Evolutionary conservation across 2,888 invertebrate species (phyloP).

Genomic region (Mechanitis messenoides): DNA sequence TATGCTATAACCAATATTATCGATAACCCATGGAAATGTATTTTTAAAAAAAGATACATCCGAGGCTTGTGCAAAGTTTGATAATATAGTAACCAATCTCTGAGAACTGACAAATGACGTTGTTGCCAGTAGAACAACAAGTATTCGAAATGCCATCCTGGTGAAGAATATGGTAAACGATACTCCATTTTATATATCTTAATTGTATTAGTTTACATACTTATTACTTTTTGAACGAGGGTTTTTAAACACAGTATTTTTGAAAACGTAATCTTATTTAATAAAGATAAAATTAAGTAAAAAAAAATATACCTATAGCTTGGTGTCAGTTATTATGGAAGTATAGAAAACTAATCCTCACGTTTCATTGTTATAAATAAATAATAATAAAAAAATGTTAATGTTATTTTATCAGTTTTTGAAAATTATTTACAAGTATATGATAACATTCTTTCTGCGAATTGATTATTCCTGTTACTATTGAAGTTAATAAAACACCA

Average conservation of each 20-base stretch:
- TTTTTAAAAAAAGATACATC: conserved; percentile 35
- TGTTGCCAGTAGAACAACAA: conserved; percentile 7
- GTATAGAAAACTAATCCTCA: no score
- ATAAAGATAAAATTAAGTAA: neutral
- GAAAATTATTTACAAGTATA: no score
- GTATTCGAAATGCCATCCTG: conserved; percentile 1
- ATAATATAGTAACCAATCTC: conserved; percentile 33
- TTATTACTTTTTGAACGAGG: neutral
- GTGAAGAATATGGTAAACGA: neutral
- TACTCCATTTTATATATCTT: conserved; percentile 3
- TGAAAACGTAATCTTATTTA: neutral
- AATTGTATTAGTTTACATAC: neutral
- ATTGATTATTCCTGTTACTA: no score
- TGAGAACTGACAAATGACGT: conserved; percentile 21
- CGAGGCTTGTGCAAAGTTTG: conserved; percentile 33
- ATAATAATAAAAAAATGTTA: no score
- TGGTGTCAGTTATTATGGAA: neutral
- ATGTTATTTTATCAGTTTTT: no score
- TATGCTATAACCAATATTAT: conserved; percentile 35
- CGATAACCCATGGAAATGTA: conserved; percentile 37
- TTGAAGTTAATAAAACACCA: no score
- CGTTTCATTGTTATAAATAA: no score
- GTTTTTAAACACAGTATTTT: neutral
- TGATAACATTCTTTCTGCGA: no score
- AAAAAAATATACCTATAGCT: neutral